Evolutionary conservation across 2,797 vertebrate species (phyloP), one percentile per base, ranked within the genome.

Genomic region (Etheostoma perlongum): DNA sequence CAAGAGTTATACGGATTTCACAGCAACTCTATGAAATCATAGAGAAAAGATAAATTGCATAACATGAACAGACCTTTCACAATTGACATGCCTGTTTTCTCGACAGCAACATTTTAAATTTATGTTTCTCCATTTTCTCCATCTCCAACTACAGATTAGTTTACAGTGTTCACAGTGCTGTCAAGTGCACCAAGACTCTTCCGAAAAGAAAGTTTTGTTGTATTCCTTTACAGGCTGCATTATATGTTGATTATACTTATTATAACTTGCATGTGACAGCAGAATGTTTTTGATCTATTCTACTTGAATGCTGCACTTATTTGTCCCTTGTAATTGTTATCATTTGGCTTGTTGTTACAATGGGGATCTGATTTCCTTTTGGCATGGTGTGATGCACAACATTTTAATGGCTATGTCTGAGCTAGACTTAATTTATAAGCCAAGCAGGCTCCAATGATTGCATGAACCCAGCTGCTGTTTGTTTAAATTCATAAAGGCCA

Each of bases 401-500:
- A 55, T 82, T 85, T 74, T 70, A 83, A 82, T 73, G 67, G 44
- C 53, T 49, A 13, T 19, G 40, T 65, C 13, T 23, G 47, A 70
- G 36, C 74, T 70, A 42, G 42, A 61, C 30, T 67, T 67, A 23
- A 79, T 84, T 78, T 63, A 48, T 25, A 47, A 78, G 18, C 51
- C 58, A 23, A 64, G 40, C 55, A 68, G 72, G 74, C 27, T 67
- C 47, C 72, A 59, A 74, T 52, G 62, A 67, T 74, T 74, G 48
- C 76, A 74, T 63, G 65, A 84, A 87, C 79, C 83, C 86, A 84
- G 75, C 79, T 86, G 88, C 63, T 89, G 82, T 75, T 84, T 83
- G 82, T 86, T 87, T 87, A 68, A 75, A 49, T 76, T 83, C 58
- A 57, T 69, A 83, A 82, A 71, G 36, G 57, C 66, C 10, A 40